phyloP scores from a whole-genome alignment of 2,113 vertebrate species.

The Calonectris borealis region DNA sequence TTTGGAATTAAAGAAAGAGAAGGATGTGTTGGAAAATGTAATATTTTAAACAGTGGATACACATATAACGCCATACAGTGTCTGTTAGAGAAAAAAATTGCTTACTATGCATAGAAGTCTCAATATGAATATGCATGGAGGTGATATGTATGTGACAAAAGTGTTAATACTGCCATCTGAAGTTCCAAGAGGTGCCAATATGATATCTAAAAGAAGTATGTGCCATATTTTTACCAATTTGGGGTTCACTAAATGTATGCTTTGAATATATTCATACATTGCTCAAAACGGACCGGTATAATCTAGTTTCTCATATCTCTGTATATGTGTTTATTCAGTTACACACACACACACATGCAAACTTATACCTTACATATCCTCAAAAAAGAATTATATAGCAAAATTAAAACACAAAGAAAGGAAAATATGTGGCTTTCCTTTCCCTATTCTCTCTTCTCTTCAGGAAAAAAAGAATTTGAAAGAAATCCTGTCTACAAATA shows the following conservation, averaged over 20 bases:
- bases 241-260: not conserved
- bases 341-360: not conserved
- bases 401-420: not conserved
- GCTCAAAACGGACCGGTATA: not conserved
- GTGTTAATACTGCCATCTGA: conserved; percentile 61
- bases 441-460: not conserved
- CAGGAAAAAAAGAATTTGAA: not conserved
- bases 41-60: not conserved
- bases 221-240: not conserved
- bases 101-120: conserved; percentile 20
- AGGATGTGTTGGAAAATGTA: not conserved
- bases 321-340: not conserved
- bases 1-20: not conserved
- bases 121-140: conserved; percentile 21
- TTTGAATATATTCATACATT: not conserved
- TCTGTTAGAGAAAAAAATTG: not conserved
- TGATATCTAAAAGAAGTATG: conserved; percentile 15
- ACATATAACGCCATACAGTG: not conserved
- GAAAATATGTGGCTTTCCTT: not conserved
- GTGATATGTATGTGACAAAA: conserved; percentile 40
- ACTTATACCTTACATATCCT: not conserved
- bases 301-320: not conserved
- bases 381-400: not conserved
- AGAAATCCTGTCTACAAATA: not conserved
- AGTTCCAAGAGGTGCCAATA: conserved; percentile 31